Conservation (phyloP, 1,140 invertebrate genomes). For the Drosophila jambulina region DNA sequence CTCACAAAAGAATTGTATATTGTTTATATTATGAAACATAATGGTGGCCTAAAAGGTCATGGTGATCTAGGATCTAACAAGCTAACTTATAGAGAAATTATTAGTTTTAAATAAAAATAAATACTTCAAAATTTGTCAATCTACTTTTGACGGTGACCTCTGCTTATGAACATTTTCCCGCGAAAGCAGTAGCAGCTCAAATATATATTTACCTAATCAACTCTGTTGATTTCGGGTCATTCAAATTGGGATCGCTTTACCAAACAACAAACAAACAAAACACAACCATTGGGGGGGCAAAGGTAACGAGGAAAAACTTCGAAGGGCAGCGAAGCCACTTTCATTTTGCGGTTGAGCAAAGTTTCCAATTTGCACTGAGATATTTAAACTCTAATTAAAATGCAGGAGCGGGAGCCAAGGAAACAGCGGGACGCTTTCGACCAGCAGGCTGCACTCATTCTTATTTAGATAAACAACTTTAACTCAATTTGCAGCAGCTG, state of each 20-base stretch:
- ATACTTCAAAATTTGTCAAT: not conserved
- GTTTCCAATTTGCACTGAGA: slow-evolving; percentile 79
- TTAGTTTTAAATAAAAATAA: not conserved
- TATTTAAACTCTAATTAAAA: slow-evolving; percentile 84
- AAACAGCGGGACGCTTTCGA: not conserved
- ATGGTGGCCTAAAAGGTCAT: not conserved
- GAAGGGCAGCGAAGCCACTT: slow-evolving; percentile 72
- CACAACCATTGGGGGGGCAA: slow-evolving; percentile 1
- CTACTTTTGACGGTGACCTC: not conserved
- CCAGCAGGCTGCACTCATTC: slow-evolving; percentile 53
- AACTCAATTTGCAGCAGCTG: slow-evolving; percentile 74
- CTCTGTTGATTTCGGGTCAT: slow-evolving; percentile 54
- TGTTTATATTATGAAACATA: not conserved
- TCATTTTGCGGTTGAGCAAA: slow-evolving; percentile 77
- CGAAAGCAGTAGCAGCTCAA: slow-evolving; percentile 3
- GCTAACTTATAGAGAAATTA: not conserved
- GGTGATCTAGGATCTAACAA: not conserved
- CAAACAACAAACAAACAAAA: slow-evolving; percentile 36
- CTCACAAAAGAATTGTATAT: not conserved
- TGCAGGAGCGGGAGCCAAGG: slow-evolving; percentile 52
- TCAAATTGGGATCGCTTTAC: slow-evolving; percentile 61
- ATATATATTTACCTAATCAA: slow-evolving; percentile 61
- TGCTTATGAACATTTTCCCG: not conserved
- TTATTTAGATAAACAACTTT: slow-evolving; percentile 82
- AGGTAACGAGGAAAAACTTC: slow-evolving; percentile 24